Evolutionary conservation across 2,888 invertebrate species (phyloP), one percentile per base, ranked within the genome.

Genomic region (Cephus pulcher): DNA sequence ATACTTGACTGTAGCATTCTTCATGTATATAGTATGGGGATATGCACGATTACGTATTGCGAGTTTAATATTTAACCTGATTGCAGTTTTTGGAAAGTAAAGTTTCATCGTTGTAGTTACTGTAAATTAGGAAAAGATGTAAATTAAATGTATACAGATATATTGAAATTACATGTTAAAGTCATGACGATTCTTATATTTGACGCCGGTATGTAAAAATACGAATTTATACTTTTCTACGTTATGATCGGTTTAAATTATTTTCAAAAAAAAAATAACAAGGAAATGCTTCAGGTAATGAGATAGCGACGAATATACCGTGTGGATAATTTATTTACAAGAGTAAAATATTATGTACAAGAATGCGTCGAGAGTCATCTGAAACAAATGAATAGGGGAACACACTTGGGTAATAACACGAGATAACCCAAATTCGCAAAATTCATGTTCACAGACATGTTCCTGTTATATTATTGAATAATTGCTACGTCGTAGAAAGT

Each of bases 331-430:
- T 91, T 91, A 91, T 91, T 91, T 91, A 91, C 91, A 91, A 91
- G 90, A 90, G 90, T 91, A 89, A 90, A 91, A 91, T 89, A 89
- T 90, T 91, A 90, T 91, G 86, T 91, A 91, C 91, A 91, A 90
- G 89, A 87, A 87, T 86, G 86, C 86, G 84, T 87, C 84, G 86
- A 88, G 85, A 83, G 83, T 82, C 84, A 82, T 85, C 33, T 33
- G 12, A 71, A 71, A 71, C 12, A 34, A 71, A 56, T 9, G 56
- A 34, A 71, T 9, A 71, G 34, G 33, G 71, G 71, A 71, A 71
- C 71, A 71, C 33, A 30, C 71, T 71, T 34, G 71, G 71, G 32
- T 33, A 71, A 76, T 76, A 73, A 37, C 74, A 77, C 56, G 74
- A 73, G 9, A 35, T 75, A 77, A 69, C 74, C 34, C 68, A 70